Evolutionary conservation across 53 echinoderm and acorn worm genomes (phyloP), one percentile per base, ranked within the genome.

Genomic region (Apostichopus leukothele): DNA sequence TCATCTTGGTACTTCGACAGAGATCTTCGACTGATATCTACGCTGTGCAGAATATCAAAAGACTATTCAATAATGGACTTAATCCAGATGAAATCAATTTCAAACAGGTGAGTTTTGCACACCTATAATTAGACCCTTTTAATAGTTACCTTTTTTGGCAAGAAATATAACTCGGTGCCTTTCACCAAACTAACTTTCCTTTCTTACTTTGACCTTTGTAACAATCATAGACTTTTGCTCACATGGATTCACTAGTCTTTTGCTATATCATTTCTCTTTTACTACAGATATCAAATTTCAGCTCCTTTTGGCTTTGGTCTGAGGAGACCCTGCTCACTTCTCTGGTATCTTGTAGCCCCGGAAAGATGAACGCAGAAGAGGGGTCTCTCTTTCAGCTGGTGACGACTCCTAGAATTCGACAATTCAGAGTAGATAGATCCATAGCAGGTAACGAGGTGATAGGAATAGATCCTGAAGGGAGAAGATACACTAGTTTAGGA

Each of bases 221-320:
- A 10, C 57, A 57, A 57, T 7, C 57, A 1, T 57, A 10, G 10
- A 57, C 7, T 57, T 57, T 57, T 57, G 57, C 57, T 57, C 0
- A 5, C 10, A 57, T 3, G 57, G 7, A 57, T 57, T 57, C 57
- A 57, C 57, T 57, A 10, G 4, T 57, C 57, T 57, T 50, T 22
- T 76, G 6, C 39, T 25, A 0, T 0, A 3, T 39, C 39, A 5
- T 21, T 77, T 77, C 9, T 79, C 53, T 54, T 79, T 16, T 51
- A 39, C 39, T 39, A 54, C 81, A 81, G 81, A 81, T 81, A 54
- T 81, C 81, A 55, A 59, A 81, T 81, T 81, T 81, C 8, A 54
- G 10, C 9, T 21, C 54, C 9, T 93, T 93, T 88, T 93, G 93
- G 93, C 67, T 84, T 66, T 90, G 93, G 93, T 75, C 90, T 50